These are phyloP conservation scores for Philypnodon macrostomus DNA, from an alignment of 2,797 vertebrate species.

Conservation along the genomic window DNA sequence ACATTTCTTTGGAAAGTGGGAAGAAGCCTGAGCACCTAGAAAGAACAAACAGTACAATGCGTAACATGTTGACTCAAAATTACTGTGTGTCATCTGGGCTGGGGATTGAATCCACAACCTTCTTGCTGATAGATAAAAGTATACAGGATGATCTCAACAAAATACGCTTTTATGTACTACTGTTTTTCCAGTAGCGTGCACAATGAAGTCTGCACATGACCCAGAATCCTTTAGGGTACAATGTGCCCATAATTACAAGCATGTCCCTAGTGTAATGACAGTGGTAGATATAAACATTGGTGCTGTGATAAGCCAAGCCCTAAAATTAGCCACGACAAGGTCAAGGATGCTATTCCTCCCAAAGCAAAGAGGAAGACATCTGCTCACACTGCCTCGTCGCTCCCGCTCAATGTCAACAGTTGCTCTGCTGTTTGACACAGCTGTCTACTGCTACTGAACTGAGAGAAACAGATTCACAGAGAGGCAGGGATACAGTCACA, in stretches of 20 bases:
- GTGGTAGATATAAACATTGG: slow-evolving; percentile 74
- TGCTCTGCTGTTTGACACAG: slow-evolving; percentile 60
- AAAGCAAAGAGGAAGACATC: slow-evolving; percentile 72
- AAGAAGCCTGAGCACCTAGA: too few species aligned
- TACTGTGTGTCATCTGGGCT: too few species aligned
- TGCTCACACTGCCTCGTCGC: slow-evolving; percentile 66
- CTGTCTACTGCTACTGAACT: slow-evolving; percentile 53
- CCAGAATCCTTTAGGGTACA: slow-evolving; percentile 35
- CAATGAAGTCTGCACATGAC: slow-evolving; percentile 24
- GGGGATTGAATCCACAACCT: too few species aligned
- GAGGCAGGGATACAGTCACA: slow-evolving; percentile 18
- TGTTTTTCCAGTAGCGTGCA: slow-evolving; percentile 9
- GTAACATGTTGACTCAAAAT: too few species aligned
- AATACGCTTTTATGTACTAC: too few species aligned
- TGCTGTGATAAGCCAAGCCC: slow-evolving; percentile 63
- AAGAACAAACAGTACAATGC: too few species aligned
- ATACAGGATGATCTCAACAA: too few species aligned
- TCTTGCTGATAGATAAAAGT: too few species aligned
- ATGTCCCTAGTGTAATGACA: slow-evolving; percentile 64
- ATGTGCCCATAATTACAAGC: slow-evolving; percentile 57
- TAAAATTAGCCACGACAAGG: slow-evolving; percentile 76
- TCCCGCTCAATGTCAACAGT: slow-evolving; percentile 68
- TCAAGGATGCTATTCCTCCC: slow-evolving; percentile 70
- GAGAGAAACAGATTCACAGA: slow-evolving; percentile 30
- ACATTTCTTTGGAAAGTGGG: too few species aligned